phyloP scores from a whole-genome alignment of 2,113 vertebrate species.

The Lophura nycthemera region DNA sequence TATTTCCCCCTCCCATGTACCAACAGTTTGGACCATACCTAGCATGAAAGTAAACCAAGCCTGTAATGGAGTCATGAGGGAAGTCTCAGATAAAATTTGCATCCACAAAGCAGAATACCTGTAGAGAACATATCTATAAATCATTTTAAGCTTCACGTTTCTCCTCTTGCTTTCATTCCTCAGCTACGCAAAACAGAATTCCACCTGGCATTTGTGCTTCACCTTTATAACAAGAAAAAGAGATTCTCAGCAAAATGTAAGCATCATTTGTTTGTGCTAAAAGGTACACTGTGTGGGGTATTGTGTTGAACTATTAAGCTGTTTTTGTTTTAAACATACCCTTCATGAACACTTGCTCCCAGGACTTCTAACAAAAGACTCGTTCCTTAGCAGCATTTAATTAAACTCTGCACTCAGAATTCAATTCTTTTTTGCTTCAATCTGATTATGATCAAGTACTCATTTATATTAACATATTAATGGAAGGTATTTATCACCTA shows the following conservation, averaged over 20 bases:
- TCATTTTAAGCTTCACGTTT: neutral
- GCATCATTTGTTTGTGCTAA: neutral
- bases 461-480: neutral
- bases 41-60: neutral
- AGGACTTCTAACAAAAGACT: neutral
- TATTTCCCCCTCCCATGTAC: neutral
- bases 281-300: neutral
- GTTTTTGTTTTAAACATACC: neutral
- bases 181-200: neutral
- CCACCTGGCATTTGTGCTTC: neutral
- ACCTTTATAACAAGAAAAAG: neutral
- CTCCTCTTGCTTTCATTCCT: neutral
- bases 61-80: neutral
- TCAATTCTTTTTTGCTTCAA: neutral
- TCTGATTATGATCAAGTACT: neutral
- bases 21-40: neutral
- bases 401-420: neutral
- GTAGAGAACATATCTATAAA: neutral
- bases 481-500: neutral
- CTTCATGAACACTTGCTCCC: neutral
- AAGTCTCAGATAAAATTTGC: neutral
- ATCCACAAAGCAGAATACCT: neutral
- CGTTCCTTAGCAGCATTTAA: neutral
- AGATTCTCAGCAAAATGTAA: neutral
- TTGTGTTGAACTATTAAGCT: neutral